Percentiles rank a stretch among this genome's conserved stretches.
phyloP scores from a whole-genome alignment of 1,140 invertebrate species.

The Euglossa dilemma region DNA sequence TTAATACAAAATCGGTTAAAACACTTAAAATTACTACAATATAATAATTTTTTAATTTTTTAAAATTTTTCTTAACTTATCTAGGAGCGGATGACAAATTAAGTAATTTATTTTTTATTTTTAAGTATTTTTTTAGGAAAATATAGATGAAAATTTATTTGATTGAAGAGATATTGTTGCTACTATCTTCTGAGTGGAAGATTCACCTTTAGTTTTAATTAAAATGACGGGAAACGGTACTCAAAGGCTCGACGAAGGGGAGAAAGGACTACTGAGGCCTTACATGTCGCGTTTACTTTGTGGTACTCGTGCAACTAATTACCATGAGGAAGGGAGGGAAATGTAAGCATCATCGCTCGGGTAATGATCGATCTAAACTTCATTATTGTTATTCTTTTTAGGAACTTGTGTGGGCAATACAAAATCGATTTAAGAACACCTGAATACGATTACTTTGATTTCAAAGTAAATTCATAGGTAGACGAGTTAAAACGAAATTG shows the following conservation, averaged over 20 bases:
- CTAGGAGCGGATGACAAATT: no score
- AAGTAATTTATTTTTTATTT: no score
- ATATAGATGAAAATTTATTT: neutral
- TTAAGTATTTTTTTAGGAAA: neutral
- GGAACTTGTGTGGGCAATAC: neutral
- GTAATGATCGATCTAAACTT: conserved; percentile 11
- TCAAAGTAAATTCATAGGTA: neutral
- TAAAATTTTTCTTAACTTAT: no score
- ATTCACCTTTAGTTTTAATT: neutral
- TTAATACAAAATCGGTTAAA: no score
- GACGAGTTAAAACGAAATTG: neutral
- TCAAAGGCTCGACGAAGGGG: no score
- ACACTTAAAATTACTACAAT: no score
- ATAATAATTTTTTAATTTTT: no score
- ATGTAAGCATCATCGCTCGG: neutral
- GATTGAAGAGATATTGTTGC: neutral
- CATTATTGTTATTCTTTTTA: conserved; percentile 18
- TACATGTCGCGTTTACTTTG: conserved; percentile 16
- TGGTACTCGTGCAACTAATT: conserved; percentile 30
- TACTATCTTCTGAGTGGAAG: neutral
- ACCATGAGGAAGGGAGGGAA: conserved; percentile 7
- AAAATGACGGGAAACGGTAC: neutral
- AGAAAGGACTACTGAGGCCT: neutral
- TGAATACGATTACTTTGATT: neutral
- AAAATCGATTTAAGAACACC: neutral